These are phyloP conservation scores for Venturia canescens DNA, from an alignment of 1,140 invertebrate species.

Conservation along the genomic window DNA sequence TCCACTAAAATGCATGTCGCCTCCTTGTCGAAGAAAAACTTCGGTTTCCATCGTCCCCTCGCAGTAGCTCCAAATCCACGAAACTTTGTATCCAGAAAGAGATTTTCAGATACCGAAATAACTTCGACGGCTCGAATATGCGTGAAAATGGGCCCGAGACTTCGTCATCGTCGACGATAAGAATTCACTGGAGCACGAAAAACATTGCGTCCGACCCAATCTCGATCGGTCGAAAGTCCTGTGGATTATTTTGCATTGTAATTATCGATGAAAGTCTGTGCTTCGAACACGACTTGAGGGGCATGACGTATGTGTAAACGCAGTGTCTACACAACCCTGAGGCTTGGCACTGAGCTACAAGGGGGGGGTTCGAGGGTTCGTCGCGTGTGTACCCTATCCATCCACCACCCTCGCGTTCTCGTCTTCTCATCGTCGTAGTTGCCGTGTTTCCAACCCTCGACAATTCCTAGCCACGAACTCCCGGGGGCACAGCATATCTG, in stretches of 20 bases:
- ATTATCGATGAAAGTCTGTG: not conserved
- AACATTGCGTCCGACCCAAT: too few species aligned
- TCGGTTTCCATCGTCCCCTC: too few species aligned
- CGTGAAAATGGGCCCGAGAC: too few species aligned
- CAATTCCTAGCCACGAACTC: slow-evolving; percentile 26
- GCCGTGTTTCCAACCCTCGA: not conserved
- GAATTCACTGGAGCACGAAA: not conserved
- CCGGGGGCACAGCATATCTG: slow-evolving; percentile 34
- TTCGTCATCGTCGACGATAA: too few species aligned
- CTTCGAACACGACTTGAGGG: too few species aligned
- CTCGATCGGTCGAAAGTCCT: not conserved
- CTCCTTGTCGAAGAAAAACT: too few species aligned
- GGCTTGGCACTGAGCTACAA: not conserved
- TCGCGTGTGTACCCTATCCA: slow-evolving; percentile 38
- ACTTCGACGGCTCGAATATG: too few species aligned
- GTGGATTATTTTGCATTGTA: not conserved
- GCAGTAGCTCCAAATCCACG: too few species aligned
- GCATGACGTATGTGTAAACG: not conserved
- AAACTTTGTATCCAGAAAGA: too few species aligned
- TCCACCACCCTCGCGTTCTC: slow-evolving; percentile 29
- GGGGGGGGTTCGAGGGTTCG: not conserved
- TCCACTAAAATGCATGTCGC: too few species aligned
- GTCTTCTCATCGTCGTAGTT: slow-evolving; percentile 13
- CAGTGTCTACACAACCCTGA: not conserved
- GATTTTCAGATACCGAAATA: too few species aligned